Conservation (phyloP, 2,113 vertebrate species). For the Anser brachyrhynchus region DNA sequence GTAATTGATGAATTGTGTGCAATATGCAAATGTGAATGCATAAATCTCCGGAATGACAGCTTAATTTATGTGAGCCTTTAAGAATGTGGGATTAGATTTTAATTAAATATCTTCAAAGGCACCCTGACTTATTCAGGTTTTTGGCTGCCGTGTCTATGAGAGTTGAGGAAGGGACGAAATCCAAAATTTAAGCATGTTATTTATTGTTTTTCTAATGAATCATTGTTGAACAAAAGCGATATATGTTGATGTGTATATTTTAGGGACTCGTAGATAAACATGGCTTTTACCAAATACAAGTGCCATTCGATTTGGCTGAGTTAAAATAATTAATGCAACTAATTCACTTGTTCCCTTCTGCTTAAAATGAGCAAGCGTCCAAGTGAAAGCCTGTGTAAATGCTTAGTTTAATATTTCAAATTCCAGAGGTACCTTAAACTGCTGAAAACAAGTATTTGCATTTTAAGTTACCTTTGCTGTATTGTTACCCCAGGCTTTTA, state of each 20-base stretch:
- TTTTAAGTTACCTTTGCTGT: background rate
- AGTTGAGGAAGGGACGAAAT: conserved; percentile 43
- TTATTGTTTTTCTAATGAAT: conserved; percentile 32
- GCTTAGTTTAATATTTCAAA: background rate
- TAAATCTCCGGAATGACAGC: conserved; percentile 91
- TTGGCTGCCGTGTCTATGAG: conserved; percentile 68
- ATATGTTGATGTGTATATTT: background rate
- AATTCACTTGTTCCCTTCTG: background rate
- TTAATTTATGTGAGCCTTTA: conserved; percentile 91
- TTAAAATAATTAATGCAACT: background rate
- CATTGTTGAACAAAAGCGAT: background rate
- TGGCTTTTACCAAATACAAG: background rate
- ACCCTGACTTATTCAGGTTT: conserved; percentile 82
- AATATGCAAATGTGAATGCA: conserved; percentile 88
- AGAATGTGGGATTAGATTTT: conserved; percentile 91
- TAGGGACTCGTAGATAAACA: background rate
- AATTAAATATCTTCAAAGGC: conserved; percentile 93
- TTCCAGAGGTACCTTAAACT: background rate
- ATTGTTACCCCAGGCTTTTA: background rate
- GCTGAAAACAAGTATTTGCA: background rate
- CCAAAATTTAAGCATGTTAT: conserved; percentile 26
- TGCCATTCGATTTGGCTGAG: conserved; percentile 3
- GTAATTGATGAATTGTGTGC: conserved; percentile 89
- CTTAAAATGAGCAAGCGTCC: background rate
- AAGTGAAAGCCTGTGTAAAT: background rate